Conservation (phyloP, 2,888 invertebrate genomes). For the Labia minor region DNA sequence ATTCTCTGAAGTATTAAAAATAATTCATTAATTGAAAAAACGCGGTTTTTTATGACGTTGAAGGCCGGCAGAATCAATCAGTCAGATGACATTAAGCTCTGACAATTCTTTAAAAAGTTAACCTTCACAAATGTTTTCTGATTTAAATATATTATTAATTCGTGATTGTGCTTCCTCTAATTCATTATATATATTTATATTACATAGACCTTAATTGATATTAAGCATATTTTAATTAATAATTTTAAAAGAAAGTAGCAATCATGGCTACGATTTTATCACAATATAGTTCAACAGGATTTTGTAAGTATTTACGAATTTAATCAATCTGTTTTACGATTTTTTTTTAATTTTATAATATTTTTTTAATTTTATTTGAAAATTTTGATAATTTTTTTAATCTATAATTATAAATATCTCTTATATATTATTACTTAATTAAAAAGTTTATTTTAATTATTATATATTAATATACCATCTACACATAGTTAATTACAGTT, state of each 20-base stretch:
- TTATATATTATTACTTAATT: too few species aligned
- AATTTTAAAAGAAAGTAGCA: not conserved
- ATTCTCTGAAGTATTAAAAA: too few species aligned
- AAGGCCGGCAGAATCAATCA: not conserved
- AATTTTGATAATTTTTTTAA: too few species aligned
- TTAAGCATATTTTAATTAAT: not conserved
- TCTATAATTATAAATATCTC: too few species aligned
- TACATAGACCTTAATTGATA: not conserved
- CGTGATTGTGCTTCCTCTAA: not conserved
- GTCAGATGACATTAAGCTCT: not conserved
- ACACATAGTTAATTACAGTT: too few species aligned
- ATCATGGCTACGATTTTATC: slow-evolving; percentile 33
- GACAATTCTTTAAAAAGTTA: not conserved
- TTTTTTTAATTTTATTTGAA: too few species aligned
- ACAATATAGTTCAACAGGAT: slow-evolving; percentile 34
- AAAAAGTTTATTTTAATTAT: too few species aligned
- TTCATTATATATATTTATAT: not conserved
- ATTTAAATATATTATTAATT: not conserved
- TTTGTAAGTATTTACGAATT: slow-evolving; percentile 34
- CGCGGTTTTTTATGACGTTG: not conserved
- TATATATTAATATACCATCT: too few species aligned
- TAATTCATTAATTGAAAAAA: too few species aligned
- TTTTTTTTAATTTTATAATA: too few species aligned
- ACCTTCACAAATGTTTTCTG: not conserved
- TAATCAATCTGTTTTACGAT: too few species aligned